Conservation (phyloP, 2,797 vertebrate species). For the Florisuga fusca region DNA sequence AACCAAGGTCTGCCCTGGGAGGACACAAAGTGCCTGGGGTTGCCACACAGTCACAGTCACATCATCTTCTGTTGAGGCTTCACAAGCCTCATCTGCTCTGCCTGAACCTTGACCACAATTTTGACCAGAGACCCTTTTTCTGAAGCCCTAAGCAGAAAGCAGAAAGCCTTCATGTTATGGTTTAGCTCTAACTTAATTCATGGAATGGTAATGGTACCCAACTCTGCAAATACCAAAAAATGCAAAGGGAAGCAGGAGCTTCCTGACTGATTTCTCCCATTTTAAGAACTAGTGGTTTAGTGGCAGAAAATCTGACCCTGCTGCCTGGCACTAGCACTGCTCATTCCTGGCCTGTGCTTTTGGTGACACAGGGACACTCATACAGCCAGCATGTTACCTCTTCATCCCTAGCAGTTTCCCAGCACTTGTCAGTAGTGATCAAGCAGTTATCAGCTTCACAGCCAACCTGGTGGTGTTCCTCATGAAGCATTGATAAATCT, state of each 20-base stretch:
- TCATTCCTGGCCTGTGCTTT: background rate
- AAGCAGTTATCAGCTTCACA: background rate
- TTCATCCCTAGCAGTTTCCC: background rate
- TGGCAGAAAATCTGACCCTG: background rate
- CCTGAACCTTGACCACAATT: too few relatives aligned
- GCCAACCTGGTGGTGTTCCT: background rate
- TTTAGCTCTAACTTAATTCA: background rate
- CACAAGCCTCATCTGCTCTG: fast-evolving
- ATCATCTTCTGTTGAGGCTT: too few relatives aligned
- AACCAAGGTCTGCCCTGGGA: background rate
- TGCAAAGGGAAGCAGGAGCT: background rate
- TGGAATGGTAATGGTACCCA: background rate
- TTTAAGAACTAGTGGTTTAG: background rate
- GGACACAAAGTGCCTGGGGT: background rate
- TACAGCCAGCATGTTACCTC: background rate
- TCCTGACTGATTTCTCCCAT: background rate
- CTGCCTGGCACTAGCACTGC: background rate
- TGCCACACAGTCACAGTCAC: background rate
- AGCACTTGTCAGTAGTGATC: background rate
- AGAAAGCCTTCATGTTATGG: background rate
- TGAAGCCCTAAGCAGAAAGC: background rate
- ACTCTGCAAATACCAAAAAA: background rate
- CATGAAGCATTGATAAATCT: background rate
- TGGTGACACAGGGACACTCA: background rate
- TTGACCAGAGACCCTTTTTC: background rate